Conservation (phyloP, 1,140 invertebrate genomes). For the Papilio helenus region DNA sequence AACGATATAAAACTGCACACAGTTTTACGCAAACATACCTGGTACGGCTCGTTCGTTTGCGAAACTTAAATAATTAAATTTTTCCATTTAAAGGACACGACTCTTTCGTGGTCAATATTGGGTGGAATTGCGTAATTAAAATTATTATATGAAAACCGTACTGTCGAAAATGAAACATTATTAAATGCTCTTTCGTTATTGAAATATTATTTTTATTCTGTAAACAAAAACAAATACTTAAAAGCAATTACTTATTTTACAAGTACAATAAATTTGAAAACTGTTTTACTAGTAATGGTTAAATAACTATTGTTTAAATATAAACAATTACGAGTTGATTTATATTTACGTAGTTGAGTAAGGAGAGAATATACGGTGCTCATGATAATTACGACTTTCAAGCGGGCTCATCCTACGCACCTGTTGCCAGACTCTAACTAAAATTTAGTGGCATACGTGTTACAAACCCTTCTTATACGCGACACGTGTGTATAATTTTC, state of each 20-base stretch:
- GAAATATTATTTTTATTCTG: slow-evolving; percentile 65
- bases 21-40: background rate
- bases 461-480: slow-evolving; percentile 63
- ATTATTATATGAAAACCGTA: slow-evolving; percentile 67
- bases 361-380: slow-evolving; percentile 40
- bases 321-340: slow-evolving; percentile 20
- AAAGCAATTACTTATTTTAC: too few relatives aligned
- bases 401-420: slow-evolving; percentile 69
- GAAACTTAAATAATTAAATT: slow-evolving; percentile 65
- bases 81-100: slow-evolving; percentile 56
- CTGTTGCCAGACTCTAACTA: slow-evolving; percentile 79
- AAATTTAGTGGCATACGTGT: slow-evolving; percentile 79
- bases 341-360: slow-evolving; percentile 36
- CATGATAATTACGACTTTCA: slow-evolving; percentile 68
- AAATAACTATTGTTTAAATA: background rate
- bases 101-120: slow-evolving; percentile 45
- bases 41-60: slow-evolving; percentile 46
- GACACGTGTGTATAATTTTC: slow-evolving; percentile 77
- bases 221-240: slow-evolving; percentile 45
- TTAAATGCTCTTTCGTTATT: slow-evolving; percentile 65
- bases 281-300: background rate
- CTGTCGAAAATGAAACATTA: slow-evolving; percentile 64
- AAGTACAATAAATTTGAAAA: background rate
- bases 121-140: slow-evolving; percentile 68
- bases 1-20: slow-evolving; percentile 47